phyloP scores from a whole-genome alignment of 2,888 invertebrate species.

The Drosophila buzzatii region DNA sequence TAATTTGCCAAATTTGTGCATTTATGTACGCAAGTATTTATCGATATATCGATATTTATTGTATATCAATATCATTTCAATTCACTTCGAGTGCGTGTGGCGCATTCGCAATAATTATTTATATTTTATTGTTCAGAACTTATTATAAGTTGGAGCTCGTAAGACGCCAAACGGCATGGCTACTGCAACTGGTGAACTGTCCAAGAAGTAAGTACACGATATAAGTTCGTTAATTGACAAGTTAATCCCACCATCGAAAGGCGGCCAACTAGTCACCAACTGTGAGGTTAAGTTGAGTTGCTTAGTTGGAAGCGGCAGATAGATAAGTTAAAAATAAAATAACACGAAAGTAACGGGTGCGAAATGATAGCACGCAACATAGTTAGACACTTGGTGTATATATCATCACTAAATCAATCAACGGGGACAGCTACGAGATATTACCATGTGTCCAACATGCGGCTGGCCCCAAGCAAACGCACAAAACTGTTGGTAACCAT shows the following conservation, averaged over 20 bases:
- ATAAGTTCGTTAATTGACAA: not conserved
- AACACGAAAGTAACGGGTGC: not conserved
- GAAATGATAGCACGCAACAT: constrained; percentile 42
- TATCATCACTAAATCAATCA: constrained; percentile 10
- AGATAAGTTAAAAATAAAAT: constrained; percentile 10
- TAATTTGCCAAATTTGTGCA: not conserved
- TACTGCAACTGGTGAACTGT: constrained; percentile 80
- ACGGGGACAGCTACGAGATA: constrained; percentile 15
- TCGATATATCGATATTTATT: constrained; percentile 44
- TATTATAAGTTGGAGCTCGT: constrained; percentile 11
- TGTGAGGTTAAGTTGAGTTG: constrained; percentile 57
- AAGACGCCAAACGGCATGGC: constrained; percentile 66
- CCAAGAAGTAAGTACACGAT: constrained; percentile 82
- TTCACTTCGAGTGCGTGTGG: constrained; percentile 47
- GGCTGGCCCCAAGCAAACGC: constrained; percentile 72
- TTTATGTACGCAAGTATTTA: constrained; percentile 13
- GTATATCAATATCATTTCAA: constrained; percentile 35
- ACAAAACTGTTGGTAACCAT: constrained; percentile 78
- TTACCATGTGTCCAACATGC: constrained; percentile 51
- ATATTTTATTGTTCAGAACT: constrained; percentile 9
- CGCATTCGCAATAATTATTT: constrained; percentile 40
- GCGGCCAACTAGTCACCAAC: constrained; percentile 25
- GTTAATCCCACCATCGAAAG: constrained; percentile 9
- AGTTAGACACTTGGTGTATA: constrained; percentile 29
- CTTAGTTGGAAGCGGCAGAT: constrained; percentile 25